These are phyloP conservation scores for Clytia hemisphaerica DNA, from an alignment of 30 jellyfish, hydroid and myxozoan genomes.

Conservation along the genomic window DNA sequence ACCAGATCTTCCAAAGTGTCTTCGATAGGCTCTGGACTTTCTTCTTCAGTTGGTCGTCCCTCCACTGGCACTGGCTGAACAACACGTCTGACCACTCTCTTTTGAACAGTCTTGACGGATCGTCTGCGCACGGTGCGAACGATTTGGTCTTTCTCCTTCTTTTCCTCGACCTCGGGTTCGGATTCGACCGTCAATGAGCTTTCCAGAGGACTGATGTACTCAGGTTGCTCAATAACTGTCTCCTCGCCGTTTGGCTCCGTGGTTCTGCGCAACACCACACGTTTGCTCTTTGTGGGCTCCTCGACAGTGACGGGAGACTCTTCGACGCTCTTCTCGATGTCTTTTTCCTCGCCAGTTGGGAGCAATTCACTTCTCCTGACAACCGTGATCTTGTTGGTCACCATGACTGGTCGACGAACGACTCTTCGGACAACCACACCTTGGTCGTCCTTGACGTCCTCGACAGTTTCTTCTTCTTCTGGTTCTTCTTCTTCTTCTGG, in stretches of 20 bases:
- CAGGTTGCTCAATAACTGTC: slow-evolving; percentile 64
- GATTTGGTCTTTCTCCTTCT: slow-evolving; percentile 38
- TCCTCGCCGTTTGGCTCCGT: slow-evolving; percentile 48
- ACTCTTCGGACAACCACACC: slow-evolving; percentile 29
- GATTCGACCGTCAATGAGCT: slow-evolving; percentile 49
- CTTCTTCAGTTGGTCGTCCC: slow-evolving; percentile 32
- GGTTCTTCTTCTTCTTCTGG: slow-evolving; percentile 26
- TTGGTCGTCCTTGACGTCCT: slow-evolving; percentile 38
- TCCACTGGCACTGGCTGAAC: slow-evolving; percentile 6
- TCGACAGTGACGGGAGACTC: slow-evolving; percentile 25
- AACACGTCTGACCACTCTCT: slow-evolving; percentile 58
- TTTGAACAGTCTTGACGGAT: slow-evolving; percentile 52
- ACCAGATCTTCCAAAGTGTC: slow-evolving; percentile 54
- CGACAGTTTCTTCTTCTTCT: slow-evolving; percentile 24
- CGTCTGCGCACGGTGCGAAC: slow-evolving; percentile 5
- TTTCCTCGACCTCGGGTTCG: slow-evolving; percentile 49
- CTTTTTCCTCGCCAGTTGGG: slow-evolving; percentile 58
- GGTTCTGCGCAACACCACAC: slow-evolving; percentile 47
- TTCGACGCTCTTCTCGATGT: slow-evolving; percentile 29
- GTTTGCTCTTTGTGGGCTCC: slow-evolving; percentile 29
- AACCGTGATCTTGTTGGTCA: slow-evolving; percentile 34
- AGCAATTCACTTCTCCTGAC: slow-evolving; percentile 22
- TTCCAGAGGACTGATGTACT: slow-evolving; percentile 50
- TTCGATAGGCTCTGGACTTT: slow-evolving; percentile 47
- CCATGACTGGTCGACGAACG: slow-evolving; percentile 32